phyloP scores from a whole-genome alignment of 2,113 vertebrate genomes.

The Corythaeola cristata region DNA sequence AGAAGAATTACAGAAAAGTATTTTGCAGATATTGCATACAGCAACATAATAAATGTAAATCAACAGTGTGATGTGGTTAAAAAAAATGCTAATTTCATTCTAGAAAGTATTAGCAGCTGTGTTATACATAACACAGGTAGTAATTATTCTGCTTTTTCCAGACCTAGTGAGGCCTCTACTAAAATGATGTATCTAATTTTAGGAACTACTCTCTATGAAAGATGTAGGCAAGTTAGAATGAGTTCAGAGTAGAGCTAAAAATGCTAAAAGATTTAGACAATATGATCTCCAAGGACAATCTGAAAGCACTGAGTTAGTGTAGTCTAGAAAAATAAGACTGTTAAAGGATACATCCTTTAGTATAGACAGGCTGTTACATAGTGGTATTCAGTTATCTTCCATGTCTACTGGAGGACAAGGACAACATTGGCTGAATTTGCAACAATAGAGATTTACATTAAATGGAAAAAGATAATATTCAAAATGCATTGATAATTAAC shows the following conservation, averaged over 20 bases:
- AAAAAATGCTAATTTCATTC: not conserved
- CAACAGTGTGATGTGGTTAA: not conserved
- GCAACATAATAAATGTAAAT: not conserved
- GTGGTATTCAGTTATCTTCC: not conserved
- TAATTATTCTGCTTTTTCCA: conserved; percentile 1
- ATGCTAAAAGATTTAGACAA: not conserved
- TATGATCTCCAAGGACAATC: not conserved
- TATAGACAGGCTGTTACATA: not conserved
- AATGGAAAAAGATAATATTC: not conserved
- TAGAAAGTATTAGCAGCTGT: not conserved
- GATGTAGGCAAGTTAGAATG: not conserved
- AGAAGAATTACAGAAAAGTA: not conserved
- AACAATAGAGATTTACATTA: not conserved
- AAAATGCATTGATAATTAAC: not conserved
- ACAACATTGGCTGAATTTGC: not conserved
- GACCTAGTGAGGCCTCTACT: not conserved
- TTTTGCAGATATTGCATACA: not conserved
- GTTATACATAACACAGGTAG: not conserved
- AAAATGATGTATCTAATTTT: not conserved
- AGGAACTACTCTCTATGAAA: not conserved
- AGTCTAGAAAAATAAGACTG: not conserved
- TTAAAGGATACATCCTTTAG: not conserved
- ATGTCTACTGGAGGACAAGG: not conserved
- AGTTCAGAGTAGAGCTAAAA: not conserved
- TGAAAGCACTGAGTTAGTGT: not conserved